Conservation (phyloP, 2,113 vertebrate species). For the Daubentonia madagascariensis region DNA sequence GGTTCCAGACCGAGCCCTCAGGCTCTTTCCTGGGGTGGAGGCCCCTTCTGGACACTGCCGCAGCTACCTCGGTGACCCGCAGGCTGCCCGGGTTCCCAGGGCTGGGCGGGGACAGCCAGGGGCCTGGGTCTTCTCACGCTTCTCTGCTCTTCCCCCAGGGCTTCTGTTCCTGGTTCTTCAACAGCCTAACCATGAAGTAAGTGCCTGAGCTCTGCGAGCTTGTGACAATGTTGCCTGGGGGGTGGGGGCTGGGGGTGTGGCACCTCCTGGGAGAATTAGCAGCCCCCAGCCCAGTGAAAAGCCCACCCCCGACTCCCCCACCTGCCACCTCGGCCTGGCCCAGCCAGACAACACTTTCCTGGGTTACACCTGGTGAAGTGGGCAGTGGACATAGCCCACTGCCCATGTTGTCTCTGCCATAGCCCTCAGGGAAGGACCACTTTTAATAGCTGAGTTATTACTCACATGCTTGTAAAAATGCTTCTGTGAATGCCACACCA, state of each 20-base stretch:
- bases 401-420: neutral
- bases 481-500: neutral
- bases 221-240: neutral
- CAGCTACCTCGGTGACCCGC: neutral
- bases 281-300: neutral
- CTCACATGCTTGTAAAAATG: neutral
- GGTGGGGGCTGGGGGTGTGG: fast-evolving
- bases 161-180: constrained; percentile 96
- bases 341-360: neutral
- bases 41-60: neutral
- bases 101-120: neutral
- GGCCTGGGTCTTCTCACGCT: neutral
- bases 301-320: neutral
- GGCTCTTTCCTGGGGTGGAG: neutral
- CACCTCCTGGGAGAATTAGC: neutral
- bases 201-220: constrained; percentile 74
- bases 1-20: neutral
- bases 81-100: neutral
- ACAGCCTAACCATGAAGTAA: constrained; percentile 98
- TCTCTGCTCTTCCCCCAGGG: constrained; percentile 85
- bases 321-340: neutral
- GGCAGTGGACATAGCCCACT: neutral
- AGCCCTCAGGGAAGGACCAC: neutral
- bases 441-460: neutral
- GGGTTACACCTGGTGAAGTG: neutral